Percentiles rank a stretch among this genome's conserved stretches.
Conservation (phyloP, 2,888 invertebrate species). For the Idaea dimidiata region DNA sequence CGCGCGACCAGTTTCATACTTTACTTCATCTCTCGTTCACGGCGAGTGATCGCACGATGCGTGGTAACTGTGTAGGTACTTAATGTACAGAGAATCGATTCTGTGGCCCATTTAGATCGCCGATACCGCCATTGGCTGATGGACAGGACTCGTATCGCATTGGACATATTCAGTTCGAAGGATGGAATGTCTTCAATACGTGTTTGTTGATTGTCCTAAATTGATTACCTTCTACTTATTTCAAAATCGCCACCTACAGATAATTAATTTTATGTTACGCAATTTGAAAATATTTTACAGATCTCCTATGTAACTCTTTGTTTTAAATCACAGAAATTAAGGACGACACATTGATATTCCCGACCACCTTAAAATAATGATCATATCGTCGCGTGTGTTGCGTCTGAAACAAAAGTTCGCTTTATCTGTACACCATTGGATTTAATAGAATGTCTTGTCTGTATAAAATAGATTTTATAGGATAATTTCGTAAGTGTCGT, state of each 20-base stretch:
- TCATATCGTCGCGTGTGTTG: background rate
- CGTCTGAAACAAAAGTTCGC: background rate
- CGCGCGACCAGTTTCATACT: constrained; percentile 62
- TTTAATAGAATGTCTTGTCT: constrained; percentile 13
- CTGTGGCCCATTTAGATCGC: constrained; percentile 72
- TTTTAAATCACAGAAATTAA: background rate
- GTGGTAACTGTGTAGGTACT: constrained; percentile 57
- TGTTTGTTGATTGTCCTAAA: constrained; percentile 50
- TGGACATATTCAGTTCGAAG: constrained; percentile 50
- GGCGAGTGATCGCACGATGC: constrained; percentile 63
- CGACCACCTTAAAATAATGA: background rate
- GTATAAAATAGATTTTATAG: constrained; percentile 47
- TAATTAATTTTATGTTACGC: constrained; percentile 17
- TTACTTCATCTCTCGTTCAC: constrained; percentile 65
- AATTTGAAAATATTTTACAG: background rate
- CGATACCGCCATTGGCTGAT: constrained; percentile 66
- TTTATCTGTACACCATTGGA: background rate
- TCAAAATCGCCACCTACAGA: constrained; percentile 31
- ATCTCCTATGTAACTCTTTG: too few relatives aligned
- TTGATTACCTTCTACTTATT: constrained; percentile 39
- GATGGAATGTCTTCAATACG: constrained; percentile 54
- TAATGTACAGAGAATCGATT: constrained; percentile 62
- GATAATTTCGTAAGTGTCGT: constrained; percentile 49
- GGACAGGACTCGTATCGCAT: constrained; percentile 56
- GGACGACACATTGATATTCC: background rate